Evolutionary conservation across 1,140 invertebrate genomes (phyloP).

Genomic region (Euura lappo): DNA sequence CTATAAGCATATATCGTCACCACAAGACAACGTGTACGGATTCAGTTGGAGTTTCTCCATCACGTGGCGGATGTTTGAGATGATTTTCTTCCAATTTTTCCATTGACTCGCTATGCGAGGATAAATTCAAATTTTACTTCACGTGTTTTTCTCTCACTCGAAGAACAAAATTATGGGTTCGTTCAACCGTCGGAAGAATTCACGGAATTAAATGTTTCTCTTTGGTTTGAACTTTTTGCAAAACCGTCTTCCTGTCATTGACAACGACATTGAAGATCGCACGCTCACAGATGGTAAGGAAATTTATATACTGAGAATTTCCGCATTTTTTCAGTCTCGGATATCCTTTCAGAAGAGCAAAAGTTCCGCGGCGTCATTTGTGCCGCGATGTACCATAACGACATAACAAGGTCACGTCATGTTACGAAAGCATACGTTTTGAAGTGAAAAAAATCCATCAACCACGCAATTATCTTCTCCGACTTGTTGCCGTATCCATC

Average conservation of each 20-base stretch:
- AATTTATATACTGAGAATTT: no score
- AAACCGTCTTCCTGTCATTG: no score
- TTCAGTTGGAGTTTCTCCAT: conserved; percentile 5
- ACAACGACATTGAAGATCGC: no score
- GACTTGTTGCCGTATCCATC: neutral
- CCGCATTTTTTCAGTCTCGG: neutral
- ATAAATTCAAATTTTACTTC: no score
- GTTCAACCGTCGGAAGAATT: no score
- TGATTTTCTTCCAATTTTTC: neutral
- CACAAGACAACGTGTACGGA: neutral
- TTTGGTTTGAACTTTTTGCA: no score
- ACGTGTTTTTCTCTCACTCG: no score
- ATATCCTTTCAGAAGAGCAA: neutral
- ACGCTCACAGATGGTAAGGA: no score
- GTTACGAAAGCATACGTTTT: neutral
- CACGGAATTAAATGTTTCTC: no score
- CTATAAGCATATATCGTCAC: neutral
- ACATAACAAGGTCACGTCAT: neutral
- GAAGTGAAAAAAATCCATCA: neutral
- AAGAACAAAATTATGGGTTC: no score
- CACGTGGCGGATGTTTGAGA: neutral
- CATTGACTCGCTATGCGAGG: neutral
- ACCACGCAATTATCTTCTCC: neutral
- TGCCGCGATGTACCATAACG: neutral
- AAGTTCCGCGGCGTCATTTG: neutral